Evolutionary conservation across 2,797 vertebrate species (phyloP).

Genomic region (Danio aesculapii): DNA sequence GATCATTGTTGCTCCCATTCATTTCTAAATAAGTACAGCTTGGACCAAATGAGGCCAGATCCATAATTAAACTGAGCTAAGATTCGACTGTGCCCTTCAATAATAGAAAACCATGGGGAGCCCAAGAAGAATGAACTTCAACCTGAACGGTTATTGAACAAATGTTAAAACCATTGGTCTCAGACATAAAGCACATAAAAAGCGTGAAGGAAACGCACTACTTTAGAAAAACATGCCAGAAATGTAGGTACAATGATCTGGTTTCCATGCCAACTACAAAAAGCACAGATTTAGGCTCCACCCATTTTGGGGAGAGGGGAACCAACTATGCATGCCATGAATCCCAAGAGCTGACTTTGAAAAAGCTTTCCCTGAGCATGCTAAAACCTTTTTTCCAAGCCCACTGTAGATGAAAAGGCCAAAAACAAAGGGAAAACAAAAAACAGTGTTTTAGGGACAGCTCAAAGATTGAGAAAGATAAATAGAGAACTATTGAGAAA

Average conservation of each 20-base stretch:
- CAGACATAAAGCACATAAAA: not conserved
- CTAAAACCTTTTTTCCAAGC: conserved; percentile 9
- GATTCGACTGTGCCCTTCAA: conserved; percentile 24
- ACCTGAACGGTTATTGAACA: conserved; percentile 12
- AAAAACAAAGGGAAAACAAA: too few relatives aligned
- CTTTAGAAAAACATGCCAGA: conserved; percentile 42
- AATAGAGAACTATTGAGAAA: too few relatives aligned
- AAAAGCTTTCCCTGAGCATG: conserved; percentile 16
- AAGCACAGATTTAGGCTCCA: conserved; percentile 34
- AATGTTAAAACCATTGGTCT: conserved; percentile 3
- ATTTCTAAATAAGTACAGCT: not conserved
- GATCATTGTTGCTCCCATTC: not conserved
- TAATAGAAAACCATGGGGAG: conserved; percentile 23
- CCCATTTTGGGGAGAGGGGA: conserved; percentile 42
- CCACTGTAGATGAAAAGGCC: not conserved
- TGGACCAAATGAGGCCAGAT: conserved; percentile 26
- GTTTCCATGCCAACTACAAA: conserved; percentile 40
- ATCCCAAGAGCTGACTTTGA: conserved; percentile 32
- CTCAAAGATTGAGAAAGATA: too few relatives aligned
- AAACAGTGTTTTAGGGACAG: not conserved
- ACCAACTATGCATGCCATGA: conserved; percentile 32
- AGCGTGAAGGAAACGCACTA: conserved; percentile 18
- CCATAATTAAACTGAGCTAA: conserved; percentile 6
- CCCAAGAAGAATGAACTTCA: conserved; percentile 15
- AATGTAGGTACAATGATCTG: conserved; percentile 34